Evolutionary conservation across 2,113 vertebrate species (phyloP).

Genomic region (Gorsachius goisagi): DNA sequence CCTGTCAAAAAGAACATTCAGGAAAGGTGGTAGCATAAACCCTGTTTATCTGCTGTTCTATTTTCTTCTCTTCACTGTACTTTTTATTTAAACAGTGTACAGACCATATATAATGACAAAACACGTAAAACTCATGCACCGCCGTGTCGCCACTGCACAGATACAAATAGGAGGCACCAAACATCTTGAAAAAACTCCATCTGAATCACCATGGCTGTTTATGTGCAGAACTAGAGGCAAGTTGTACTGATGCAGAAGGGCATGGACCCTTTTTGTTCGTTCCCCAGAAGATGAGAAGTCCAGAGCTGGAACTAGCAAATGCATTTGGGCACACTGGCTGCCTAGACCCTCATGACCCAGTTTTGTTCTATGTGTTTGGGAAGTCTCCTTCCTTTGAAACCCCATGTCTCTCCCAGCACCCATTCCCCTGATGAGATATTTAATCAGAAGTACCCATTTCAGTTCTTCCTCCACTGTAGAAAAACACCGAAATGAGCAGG

Average conservation of each 20-base stretch:
- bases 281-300: background rate
- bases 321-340: rapidly evolving
- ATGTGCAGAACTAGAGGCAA: background rate
- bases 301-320: background rate
- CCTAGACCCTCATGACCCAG: background rate
- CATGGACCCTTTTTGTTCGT: background rate
- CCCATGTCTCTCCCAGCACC: background rate
- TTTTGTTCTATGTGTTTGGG: background rate
- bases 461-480: background rate
- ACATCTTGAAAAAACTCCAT: background rate
- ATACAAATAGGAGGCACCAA: background rate
- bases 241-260: background rate
- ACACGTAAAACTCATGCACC: background rate
- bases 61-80: background rate
- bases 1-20: background rate
- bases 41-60: background rate
- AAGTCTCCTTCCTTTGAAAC: background rate
- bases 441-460: background rate
- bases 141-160: background rate
- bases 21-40: background rate
- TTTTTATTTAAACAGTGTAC: background rate
- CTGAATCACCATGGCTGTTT: background rate
- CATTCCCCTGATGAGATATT: background rate
- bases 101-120: background rate
- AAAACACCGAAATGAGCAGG: background rate